Conservation (phyloP, 2,113 vertebrate genomes). For the Ceratotherium simum region DNA sequence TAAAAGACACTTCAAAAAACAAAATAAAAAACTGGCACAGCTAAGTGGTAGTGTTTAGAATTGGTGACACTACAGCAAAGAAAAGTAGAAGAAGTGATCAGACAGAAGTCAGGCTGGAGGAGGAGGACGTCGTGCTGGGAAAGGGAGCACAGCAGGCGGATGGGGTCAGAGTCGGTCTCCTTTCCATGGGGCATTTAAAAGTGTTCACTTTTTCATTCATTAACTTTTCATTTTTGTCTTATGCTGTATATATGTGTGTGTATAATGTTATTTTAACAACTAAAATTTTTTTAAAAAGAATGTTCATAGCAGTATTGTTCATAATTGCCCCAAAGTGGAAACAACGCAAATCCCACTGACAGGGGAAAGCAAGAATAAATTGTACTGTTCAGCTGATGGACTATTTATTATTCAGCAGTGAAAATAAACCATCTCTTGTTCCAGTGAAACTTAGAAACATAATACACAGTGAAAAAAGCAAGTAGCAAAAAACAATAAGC, state of each 20-base stretch:
- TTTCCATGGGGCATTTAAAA: not conserved
- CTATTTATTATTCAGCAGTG: not conserved
- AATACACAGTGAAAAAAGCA: not conserved
- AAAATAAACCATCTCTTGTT: slow-evolving; percentile 26
- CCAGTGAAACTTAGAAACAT: slow-evolving; percentile 1
- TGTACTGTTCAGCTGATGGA: not conserved
- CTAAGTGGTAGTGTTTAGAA: not conserved
- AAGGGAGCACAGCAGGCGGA: not conserved
- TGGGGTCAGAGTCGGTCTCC: not conserved
- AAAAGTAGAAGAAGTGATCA: not conserved
- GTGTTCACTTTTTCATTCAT: not conserved
- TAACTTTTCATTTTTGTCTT: not conserved
- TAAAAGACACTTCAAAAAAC: not conserved
- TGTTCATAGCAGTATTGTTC: not conserved
- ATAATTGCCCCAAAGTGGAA: not conserved
- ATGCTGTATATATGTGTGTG: not conserved
- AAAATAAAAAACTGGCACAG: not conserved
- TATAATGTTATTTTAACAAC: not conserved
- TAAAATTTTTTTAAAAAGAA: not conserved
- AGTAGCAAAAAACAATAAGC: not conserved
- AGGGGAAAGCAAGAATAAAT: not conserved
- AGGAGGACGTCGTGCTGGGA: not conserved
- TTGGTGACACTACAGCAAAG: not conserved
- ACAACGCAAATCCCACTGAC: not conserved
- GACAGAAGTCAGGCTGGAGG: not conserved